A percentile compares a stretch with the other conserved stretches of the same genome.
Conservation (phyloP, 2,797 vertebrate species). For the Anguilla marmorata region DNA sequence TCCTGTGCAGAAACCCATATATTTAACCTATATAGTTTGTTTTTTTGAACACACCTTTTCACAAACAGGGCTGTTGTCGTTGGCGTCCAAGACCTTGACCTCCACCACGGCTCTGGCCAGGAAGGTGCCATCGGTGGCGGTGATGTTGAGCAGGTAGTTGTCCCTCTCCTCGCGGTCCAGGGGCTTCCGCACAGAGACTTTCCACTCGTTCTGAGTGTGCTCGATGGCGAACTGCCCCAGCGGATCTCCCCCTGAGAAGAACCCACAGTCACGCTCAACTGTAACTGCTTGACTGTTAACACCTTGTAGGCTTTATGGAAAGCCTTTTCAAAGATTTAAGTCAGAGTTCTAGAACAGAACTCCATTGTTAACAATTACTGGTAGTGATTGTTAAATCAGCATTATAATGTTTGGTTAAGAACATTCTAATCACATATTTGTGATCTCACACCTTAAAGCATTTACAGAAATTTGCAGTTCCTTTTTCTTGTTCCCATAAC, state of each 20-base stretch:
- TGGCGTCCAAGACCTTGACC: slow-evolving; percentile 97
- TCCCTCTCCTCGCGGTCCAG: slow-evolving; percentile 93
- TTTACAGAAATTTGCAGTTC: background rate
- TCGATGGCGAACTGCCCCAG: slow-evolving; percentile 93
- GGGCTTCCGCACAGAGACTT: slow-evolving; percentile 91
- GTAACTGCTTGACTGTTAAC: background rate
- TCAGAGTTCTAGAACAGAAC: no score
- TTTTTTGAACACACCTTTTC: slow-evolving; percentile 81
- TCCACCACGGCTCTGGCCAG: slow-evolving; percentile 90
- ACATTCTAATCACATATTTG: background rate
- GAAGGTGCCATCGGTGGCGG: slow-evolving; percentile 94
- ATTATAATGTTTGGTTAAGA: background rate
- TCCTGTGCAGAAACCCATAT: no score
- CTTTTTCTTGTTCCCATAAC: background rate
- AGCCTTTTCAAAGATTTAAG: background rate
- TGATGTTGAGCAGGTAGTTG: slow-evolving; percentile 94
- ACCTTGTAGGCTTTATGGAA: background rate
- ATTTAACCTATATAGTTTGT: background rate
- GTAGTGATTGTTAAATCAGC: background rate
- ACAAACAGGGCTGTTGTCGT: slow-evolving; percentile 94
- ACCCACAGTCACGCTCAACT: slow-evolving; percentile 42
- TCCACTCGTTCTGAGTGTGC: slow-evolving; percentile 94
- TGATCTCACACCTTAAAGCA: background rate
- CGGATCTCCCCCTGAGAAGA: slow-evolving; percentile 85
- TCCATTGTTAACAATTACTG: background rate